Percentiles rank a stretch among this genome's conserved stretches.
phyloP scores from a whole-genome alignment of 2,113 vertebrate genomes.

The Pitta sordida region DNA sequence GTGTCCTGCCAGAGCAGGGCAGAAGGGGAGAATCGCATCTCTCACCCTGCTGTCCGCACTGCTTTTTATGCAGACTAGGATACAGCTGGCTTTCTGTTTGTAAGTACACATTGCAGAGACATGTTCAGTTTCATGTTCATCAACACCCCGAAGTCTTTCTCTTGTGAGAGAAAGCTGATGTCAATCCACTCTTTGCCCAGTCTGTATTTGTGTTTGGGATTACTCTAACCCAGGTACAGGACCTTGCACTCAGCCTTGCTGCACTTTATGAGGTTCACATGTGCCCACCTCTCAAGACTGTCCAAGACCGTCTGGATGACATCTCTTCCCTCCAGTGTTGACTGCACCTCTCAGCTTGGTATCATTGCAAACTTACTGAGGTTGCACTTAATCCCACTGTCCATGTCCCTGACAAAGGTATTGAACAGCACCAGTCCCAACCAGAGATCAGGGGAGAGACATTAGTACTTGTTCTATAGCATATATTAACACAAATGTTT shows the following conservation, averaged over 20 bases:
- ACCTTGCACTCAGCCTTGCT: not conserved
- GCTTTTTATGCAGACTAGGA: not conserved
- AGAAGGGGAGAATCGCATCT: not conserved
- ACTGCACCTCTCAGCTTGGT: not conserved
- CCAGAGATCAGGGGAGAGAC: not conserved
- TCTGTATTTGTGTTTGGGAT: not conserved
- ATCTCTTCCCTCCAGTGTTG: not conserved
- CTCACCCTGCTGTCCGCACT: not conserved
- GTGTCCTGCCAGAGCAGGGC: no score
- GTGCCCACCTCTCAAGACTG: not conserved
- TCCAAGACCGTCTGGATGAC: not conserved
- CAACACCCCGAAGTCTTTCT: not conserved
- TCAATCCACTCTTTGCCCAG: not conserved
- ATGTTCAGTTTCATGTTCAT: not conserved
- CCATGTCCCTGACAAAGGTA: not conserved
- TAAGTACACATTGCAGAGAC: not conserved
- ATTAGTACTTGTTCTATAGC: not conserved
- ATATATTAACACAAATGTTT: not conserved
- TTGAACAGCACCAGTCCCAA: not conserved
- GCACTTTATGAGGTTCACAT: not conserved
- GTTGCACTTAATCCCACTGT: not conserved
- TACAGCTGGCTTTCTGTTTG: not conserved
- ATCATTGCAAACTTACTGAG: no score
- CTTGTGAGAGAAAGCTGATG: not conserved
- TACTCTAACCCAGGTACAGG: rapidly evolving